phyloP scores from a whole-genome alignment of 1,140 invertebrate genomes.

The Venturia canescens region DNA sequence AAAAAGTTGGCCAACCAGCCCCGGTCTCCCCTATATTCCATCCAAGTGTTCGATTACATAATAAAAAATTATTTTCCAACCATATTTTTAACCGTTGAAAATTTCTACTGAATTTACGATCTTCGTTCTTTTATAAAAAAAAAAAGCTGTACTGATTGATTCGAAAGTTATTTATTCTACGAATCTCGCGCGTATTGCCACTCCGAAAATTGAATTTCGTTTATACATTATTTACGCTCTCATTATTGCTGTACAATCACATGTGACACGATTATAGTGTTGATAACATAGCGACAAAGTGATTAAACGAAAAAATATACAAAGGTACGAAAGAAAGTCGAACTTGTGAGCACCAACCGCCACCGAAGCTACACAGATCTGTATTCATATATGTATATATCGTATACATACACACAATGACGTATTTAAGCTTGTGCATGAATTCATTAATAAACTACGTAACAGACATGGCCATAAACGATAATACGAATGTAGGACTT shows the following conservation, averaged over 20 bases:
- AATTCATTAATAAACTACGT: conserved; percentile 17
- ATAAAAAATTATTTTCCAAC: no score
- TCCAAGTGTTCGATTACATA: no score
- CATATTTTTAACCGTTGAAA: no score
- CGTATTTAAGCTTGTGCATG: background rate
- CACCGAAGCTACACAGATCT: conserved; percentile 32
- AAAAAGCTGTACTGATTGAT: background rate
- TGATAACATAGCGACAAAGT: background rate
- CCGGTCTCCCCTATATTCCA: no score
- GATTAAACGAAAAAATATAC: conserved; percentile 4
- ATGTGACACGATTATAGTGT: background rate
- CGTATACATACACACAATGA: background rate
- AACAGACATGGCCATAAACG: background rate
- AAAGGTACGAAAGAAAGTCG: conserved; percentile 11
- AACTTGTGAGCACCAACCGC: conserved; percentile 27
- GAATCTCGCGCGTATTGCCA: background rate
- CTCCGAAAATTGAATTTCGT: background rate
- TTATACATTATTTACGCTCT: background rate
- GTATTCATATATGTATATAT: background rate
- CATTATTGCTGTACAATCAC: conserved; percentile 19
- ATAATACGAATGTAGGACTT: background rate
- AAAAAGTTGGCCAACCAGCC: no score
- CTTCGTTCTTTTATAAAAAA: no score
- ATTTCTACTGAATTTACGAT: no score
- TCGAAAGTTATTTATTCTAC: background rate